A percentile compares a stretch with the other conserved stretches of the same genome.
phyloP scores from a whole-genome alignment of 1,140 invertebrate genomes.

The Helicoverpa armigera region DNA sequence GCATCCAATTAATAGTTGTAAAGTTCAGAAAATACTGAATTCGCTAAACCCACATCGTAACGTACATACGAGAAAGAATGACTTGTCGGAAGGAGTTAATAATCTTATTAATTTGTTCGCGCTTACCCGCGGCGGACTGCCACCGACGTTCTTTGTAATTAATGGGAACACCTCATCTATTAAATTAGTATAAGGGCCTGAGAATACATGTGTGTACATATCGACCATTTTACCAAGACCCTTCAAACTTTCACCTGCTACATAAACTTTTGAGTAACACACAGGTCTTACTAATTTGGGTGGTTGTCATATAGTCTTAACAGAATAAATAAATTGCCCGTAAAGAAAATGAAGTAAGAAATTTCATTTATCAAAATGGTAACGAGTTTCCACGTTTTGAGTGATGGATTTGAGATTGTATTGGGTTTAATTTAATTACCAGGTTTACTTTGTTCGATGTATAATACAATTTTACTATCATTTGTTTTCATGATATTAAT shows the following conservation, averaged over 20 bases:
- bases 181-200: conserved; percentile 82
- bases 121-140: conserved; percentile 77
- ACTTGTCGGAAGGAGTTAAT: conserved; percentile 85
- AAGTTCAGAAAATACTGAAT: conserved; percentile 2
- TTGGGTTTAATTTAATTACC: conserved; percentile 43
- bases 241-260: conserved; percentile 42
- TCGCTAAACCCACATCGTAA: neutral
- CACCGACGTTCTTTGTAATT: conserved; percentile 85
- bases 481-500: neutral
- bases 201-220: conserved; percentile 75
- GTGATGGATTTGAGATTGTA: conserved; percentile 66
- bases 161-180: conserved; percentile 85
- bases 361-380: conserved; percentile 83
- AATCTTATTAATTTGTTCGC: conserved; percentile 84
- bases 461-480: neutral
- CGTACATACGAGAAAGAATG: conserved; percentile 71
- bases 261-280: neutral
- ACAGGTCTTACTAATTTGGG: conserved; percentile 62
- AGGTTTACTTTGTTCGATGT: neutral
- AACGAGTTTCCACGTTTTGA: conserved; percentile 61
- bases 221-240: conserved; percentile 69
- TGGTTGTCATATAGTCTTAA: conserved; percentile 72
- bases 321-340: conserved; percentile 83
- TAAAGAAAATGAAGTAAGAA: conserved; percentile 82
- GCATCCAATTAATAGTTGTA: neutral